phyloP scores from a whole-genome alignment of 2,113 vertebrate genomes.

The Menidia beryllina region DNA sequence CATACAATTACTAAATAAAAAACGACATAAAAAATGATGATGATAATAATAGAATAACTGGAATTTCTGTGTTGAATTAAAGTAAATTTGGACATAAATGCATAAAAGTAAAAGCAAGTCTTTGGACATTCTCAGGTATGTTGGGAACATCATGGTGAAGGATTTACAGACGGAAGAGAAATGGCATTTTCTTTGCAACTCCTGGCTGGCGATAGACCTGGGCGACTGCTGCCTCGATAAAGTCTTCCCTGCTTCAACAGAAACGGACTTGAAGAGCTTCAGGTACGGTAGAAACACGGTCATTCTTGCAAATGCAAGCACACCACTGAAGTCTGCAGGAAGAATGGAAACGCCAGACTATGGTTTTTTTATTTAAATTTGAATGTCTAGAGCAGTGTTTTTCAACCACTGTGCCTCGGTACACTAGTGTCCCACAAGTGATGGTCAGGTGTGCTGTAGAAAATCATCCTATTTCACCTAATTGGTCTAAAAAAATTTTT shows the following conservation, averaged over 20 bases:
- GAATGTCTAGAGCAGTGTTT: neutral
- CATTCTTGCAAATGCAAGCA: neutral
- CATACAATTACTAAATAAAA: neutral
- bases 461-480: no score
- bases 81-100: no score
- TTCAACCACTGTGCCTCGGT: no score
- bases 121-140: conserved; percentile 81
- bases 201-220: conserved; percentile 89
- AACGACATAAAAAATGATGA: no score
- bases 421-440: no score
- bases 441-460: no score
- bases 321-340: neutral
- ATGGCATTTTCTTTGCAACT: conserved; percentile 92
- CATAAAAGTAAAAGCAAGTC: neutral
- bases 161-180: conserved; percentile 85
- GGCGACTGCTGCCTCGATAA: conserved; percentile 89
- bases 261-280: conserved; percentile 88
- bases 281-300: conserved; percentile 76
- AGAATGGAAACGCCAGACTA: neutral
- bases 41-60: no score
- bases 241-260: conserved; percentile 87
- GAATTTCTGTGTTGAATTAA: no score
- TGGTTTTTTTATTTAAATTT: neutral
- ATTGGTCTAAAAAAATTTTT: no score
- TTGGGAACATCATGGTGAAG: conserved; percentile 86